phyloP scores from a whole-genome alignment of 1,140 invertebrate genomes.

The Ips typographus region DNA sequence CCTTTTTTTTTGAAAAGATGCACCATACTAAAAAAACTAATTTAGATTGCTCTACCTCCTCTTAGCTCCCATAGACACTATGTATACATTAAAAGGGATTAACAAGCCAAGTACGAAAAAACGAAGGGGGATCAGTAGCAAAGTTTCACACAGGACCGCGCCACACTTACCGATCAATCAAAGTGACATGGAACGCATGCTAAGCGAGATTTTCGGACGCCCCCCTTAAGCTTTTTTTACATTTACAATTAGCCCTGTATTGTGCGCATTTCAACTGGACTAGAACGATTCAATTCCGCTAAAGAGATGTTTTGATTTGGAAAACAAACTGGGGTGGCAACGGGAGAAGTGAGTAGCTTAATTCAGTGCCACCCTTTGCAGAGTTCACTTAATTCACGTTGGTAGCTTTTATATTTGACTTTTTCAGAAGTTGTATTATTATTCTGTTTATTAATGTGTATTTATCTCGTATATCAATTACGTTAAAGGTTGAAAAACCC shows the following conservation, averaged over 20 bases:
- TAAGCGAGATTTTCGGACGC: constrained; percentile 18
- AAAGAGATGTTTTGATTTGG: constrained; percentile 30
- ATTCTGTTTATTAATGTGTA: no score
- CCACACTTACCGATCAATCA: constrained; percentile 31
- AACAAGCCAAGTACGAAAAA: no score
- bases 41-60: no score
- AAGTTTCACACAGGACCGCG: constrained; percentile 28
- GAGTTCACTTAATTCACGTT: no score
- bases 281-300: constrained; percentile 24
- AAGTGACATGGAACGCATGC: constrained; percentile 28
- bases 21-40: no score
- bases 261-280: constrained; percentile 25
- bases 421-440: no score
- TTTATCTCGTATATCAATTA: no score
- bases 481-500: no score
- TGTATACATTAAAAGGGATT: no score
- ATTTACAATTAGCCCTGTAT: constrained; percentile 30
- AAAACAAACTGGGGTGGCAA: constrained; percentile 28
- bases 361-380: constrained; percentile 2
- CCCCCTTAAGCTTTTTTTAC: constrained; percentile 25
- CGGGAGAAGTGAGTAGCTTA: background rate
- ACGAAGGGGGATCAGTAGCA: constrained; percentile 3
- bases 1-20: no score
- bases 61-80: no score
- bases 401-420: no score